Evolutionary conservation across 1,140 invertebrate genomes (phyloP).

Genomic region (Lepidurus packardi): DNA sequence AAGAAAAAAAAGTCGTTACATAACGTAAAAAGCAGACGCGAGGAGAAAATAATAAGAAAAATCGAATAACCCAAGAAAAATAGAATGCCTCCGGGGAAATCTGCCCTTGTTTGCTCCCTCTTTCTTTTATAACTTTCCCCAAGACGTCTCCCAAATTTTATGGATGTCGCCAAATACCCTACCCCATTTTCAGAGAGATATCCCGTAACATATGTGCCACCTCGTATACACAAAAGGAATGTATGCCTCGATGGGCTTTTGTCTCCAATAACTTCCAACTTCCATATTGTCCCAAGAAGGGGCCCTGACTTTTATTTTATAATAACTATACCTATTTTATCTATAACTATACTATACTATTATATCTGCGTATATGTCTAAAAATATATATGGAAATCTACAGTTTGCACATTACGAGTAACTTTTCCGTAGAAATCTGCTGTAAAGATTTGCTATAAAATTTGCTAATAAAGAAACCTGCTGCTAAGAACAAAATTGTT

Average conservation of each 20-base stretch:
- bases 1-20: background rate
- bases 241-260: background rate
- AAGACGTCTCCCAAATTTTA: background rate
- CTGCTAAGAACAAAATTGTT: too few species aligned
- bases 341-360: too few species aligned
- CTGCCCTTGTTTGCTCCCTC: background rate
- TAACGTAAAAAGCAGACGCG: background rate
- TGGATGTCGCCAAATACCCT: conserved; percentile 13
- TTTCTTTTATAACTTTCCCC: background rate
- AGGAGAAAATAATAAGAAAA: background rate
- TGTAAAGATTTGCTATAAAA: too few species aligned
- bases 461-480: too few species aligned
- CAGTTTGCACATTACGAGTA: too few species aligned
- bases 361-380: too few species aligned
- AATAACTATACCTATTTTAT: too few species aligned
- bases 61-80: background rate
- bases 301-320: background rate
- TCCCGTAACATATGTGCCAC: conserved; percentile 1
- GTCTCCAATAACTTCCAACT: background rate
- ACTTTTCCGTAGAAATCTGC: too few species aligned
- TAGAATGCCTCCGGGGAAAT: background rate
- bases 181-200: background rate
- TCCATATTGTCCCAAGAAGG: background rate
- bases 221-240: background rate
- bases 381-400: too few species aligned